Base-by-base conservation (phyloP, 2,888 invertebrate genomes). In the Agonopterix arenella region DNA sequence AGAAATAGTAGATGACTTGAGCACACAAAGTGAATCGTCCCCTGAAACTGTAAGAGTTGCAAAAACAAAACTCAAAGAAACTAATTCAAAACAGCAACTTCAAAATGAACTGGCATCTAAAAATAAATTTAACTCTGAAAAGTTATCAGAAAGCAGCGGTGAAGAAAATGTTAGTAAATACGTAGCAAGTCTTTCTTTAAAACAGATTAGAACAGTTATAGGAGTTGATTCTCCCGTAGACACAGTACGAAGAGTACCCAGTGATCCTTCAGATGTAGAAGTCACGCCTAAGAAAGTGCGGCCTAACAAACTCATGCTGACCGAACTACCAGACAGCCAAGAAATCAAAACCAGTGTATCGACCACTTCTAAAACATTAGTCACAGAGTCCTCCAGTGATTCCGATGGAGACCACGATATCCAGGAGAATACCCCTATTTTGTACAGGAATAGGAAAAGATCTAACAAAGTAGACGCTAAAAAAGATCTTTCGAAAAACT, bases 241-340 rank as follows among this genome's bases (percentile, higher is more conserved):
- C 4, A 60, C 56, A 41, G 11, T 72, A n/a, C 70, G 60, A 49
- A 70, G 61, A 50, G 52, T 58, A 9, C 61, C 65, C 0, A 81
- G 76, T 62, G 80, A 80, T 52, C 60, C 67, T n/a, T 80, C 81
- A 1, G 83, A 84, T 55, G 11, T 65, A 9, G 80, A 83, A 55
- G 47, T 49, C 8, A 81, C 80, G 9, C 82, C 84, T 0, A 78
- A 72, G 62, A 85, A 83, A 62, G 52, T 65, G n/a, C 60, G 63
- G 11, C 57, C 68, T 2, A 59, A 70, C 8, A 67, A 68, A 50
- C 71, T 81, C 44, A 71, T 79, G 54, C 69, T 74, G 18, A 73
- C 68, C 0, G 82, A 84, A 51, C 66, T 85, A 49, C 85, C 84
- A 1, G 69, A 73, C 47, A 88, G 84, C 52, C 83, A 84, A 65